Base-by-base conservation (phyloP, 1,140 invertebrate genomes). In the Octopus sinensis region DNA sequence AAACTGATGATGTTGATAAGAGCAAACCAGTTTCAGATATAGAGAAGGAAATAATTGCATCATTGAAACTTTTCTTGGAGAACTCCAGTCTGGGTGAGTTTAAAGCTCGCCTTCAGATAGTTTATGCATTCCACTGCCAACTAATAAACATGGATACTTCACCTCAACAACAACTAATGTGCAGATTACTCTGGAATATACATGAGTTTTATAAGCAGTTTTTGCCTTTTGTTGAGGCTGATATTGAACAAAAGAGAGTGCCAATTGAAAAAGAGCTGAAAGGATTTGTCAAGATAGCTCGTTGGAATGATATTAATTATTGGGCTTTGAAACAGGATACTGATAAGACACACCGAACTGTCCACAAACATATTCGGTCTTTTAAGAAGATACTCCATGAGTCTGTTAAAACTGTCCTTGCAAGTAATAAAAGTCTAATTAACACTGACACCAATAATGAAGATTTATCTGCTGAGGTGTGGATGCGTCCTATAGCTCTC, bases 291-390 rank as follows among this genome's bases (percentile, higher is more conserved):
- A 98, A 98, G 89, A 98, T 99, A 75, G 95, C 95, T n/a, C 92
- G 96, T 54, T 99, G 97, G 95, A 97, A 96, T 88, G 97, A 99
- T 87, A 93, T 97, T 2, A 98, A 95, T 87, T 97, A 97, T 88
- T 98, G 95, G 93, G 94, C 96, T n/a, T 93, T 99, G 9, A 96
- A 96, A 84, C 94, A 95, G 84, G 86, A 95, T 5, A 93, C 97
- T 4, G 93, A 95, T 52, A 97, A 96, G 89, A 95, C 95, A 1
- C 96, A 98, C 87, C 94, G 94, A 83, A 96, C 94, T 51, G 89
- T 99, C 3, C 94, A 95, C 85, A 97, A 97, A 89, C 94, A 95
- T 85, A 94, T 96, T 4, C 95, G 95, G 86, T 94, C 96, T 85
- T 98, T 94, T 91, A 73, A 71, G 77, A n/a, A 51, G 76, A 71